phyloP scores from a whole-genome alignment of 2,797 vertebrate genomes.

The Phrynocephalus vlangalii region DNA sequence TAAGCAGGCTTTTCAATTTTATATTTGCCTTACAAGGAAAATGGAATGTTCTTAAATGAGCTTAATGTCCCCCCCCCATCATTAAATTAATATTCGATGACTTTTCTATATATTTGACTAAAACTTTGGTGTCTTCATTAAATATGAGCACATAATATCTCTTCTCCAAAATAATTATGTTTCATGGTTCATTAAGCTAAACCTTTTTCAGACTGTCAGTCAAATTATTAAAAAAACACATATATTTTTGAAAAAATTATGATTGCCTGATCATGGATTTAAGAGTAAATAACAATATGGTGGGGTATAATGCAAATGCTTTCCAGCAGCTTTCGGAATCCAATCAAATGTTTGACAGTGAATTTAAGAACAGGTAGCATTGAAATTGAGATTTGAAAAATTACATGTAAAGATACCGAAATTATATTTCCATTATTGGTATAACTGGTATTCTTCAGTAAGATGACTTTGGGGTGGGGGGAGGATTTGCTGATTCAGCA shows the following conservation, averaged over 20 bases:
- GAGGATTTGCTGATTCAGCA: background rate
- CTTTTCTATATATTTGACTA: background rate
- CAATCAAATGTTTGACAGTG: background rate
- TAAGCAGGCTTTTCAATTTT: background rate
- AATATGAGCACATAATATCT: slow-evolving; percentile 30
- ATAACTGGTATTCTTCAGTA: background rate
- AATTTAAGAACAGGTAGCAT: background rate
- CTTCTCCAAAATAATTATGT: slow-evolving; percentile 43
- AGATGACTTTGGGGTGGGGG: background rate
- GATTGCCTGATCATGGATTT: background rate
- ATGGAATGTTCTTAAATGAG: background rate
- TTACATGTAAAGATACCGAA: slow-evolving; percentile 7
- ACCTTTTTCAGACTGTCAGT: slow-evolving; percentile 27
- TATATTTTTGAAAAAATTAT: slow-evolving; percentile 25
- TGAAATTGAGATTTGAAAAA: background rate
- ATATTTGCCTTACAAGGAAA: slow-evolving; percentile 24
- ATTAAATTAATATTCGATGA: slow-evolving; percentile 24
- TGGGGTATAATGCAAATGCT: background rate
- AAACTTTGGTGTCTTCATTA: slow-evolving; percentile 32
- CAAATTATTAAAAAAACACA: background rate
- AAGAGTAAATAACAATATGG: background rate
- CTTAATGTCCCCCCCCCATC: slow-evolving; percentile 4
- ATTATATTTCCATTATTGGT: slow-evolving; percentile 6
- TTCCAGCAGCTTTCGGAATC: background rate
- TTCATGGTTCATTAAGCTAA: slow-evolving; percentile 44